Base-by-base conservation (phyloP, 2,888 invertebrate genomes). In the Nasonia oneida region DNA sequence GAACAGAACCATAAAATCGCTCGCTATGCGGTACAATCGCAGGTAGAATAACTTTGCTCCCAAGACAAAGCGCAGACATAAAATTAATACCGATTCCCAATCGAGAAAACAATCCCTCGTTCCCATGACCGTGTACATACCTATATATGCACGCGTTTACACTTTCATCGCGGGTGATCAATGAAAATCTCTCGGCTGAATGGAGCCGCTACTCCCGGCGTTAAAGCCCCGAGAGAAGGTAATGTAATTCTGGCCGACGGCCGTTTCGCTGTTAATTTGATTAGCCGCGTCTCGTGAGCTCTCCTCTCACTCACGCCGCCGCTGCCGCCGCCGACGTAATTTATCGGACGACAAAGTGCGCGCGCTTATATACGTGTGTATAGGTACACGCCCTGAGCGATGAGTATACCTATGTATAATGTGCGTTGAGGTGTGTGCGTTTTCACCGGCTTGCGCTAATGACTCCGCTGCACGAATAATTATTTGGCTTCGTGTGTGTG, bases 181-280 rank as follows among this genome's bases (percentile, higher is more conserved):
- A 75, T 82, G 75, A 33, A 67, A 75, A 75, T 47, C 42, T 81
- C n/a, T 37, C 67, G 50, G 37, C 50, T 64, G 67, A 75, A 74
- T 57, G 50, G 33, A 82, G 75, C n/a, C 23, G 18, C 50, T 53
- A 18, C 50, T 42, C 39, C 39, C 5, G 57, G 23, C 6, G 18
- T 23, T 61, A 53, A 1, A 61, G n/a, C n/a, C n/a, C 15, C 3
- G 12, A 14, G 74, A 42, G 73, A 61, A 33, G 33, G 75, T 82
- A 75, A 82, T 23, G 81, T 67, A 82, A 75, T 57, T 39, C 23
- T 18, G 50, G 37, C 47, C 53, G 67, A 82, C 81, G 47, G 67
- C 57, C n/a, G 81, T 82, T 75, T 82, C 64, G 23, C 64, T 39
- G 81, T 39, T 82, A 75, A 82, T 82, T 82, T 75, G 64, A 82